Evolutionary conservation across 2,888 invertebrate genomes (phyloP).

Genomic region (Siphonodentalium dalli): DNA sequence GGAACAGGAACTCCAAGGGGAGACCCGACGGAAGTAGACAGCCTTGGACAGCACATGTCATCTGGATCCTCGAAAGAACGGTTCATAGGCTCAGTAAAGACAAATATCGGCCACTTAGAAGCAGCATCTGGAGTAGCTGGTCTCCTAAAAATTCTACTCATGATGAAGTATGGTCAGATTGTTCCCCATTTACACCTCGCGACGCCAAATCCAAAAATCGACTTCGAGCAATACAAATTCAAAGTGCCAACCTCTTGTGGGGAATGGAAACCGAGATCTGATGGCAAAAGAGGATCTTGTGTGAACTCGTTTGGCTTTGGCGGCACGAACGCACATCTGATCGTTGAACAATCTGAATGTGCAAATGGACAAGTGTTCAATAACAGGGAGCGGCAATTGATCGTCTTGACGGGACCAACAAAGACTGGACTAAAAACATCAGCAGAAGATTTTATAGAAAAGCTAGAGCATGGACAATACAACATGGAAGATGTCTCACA

Average conservation of each 20-base stretch:
- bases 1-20: slow-evolving; percentile 34
- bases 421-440: slow-evolving; percentile 11
- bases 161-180: slow-evolving; percentile 27
- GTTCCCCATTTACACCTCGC: slow-evolving; percentile 29
- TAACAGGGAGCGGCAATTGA: not conserved
- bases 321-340: slow-evolving; percentile 30
- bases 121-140: slow-evolving; percentile 30
- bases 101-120: slow-evolving; percentile 33
- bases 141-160: slow-evolving; percentile 32
- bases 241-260: slow-evolving; percentile 7
- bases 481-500: slow-evolving; percentile 6
- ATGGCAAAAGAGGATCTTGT: slow-evolving; percentile 7
- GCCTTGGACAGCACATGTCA: no score
- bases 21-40: slow-evolving; percentile 30
- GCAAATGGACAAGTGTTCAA: not conserved
- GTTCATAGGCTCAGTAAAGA: slow-evolving; percentile 32
- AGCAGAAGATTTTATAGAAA: slow-evolving; percentile 1
- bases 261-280: slow-evolving; percentile 5
- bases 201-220: slow-evolving; percentile 21
- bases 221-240: slow-evolving; percentile 10
- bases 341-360: slow-evolving; percentile 4
- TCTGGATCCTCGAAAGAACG: no score
- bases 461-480: not conserved
- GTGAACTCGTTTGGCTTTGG: slow-evolving; percentile 34
- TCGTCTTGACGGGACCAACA: no score